phyloP scores from a whole-genome alignment of 1,140 invertebrate species.

The Drosophila parvula region DNA sequence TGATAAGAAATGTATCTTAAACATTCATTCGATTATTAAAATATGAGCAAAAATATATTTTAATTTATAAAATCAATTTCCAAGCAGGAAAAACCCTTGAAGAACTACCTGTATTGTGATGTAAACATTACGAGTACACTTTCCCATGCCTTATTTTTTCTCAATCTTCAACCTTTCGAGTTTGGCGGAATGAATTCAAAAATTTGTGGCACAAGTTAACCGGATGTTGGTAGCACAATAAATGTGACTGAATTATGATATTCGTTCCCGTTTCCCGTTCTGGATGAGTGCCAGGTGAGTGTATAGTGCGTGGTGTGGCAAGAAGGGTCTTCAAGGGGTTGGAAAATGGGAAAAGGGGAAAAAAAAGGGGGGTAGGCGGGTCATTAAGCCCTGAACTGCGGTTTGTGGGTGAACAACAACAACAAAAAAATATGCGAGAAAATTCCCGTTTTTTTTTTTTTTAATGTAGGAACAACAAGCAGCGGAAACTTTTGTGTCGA shows the following conservation, averaged over 20 bases:
- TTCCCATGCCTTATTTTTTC: conserved; percentile 3
- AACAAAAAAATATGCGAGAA: conserved; percentile 16
- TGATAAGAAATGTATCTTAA: too few species aligned
- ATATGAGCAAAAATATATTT: neutral
- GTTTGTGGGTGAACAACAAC: conserved; percentile 38
- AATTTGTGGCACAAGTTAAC: conserved; percentile 55
- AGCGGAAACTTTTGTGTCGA: conserved; percentile 53
- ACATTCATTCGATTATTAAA: too few species aligned
- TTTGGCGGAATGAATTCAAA: conserved; percentile 44
- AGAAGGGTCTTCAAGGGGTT: conserved; percentile 33
- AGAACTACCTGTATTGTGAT: neutral
- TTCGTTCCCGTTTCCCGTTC: conserved; percentile 61
- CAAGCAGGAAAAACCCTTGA: neutral
- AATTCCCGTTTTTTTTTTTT: conserved; percentile 54
- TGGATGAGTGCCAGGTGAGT: conserved; percentile 69
- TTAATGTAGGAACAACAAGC: conserved; percentile 36
- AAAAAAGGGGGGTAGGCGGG: conserved; percentile 25
- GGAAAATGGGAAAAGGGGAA: conserved; percentile 5
- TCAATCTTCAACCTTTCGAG: conserved; percentile 24
- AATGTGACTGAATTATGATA: conserved; percentile 78
- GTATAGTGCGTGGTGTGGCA: conserved; percentile 56
- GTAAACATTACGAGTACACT: neutral
- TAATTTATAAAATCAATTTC: neutral
- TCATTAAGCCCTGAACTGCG: conserved; percentile 64
- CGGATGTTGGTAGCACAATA: conserved; percentile 74